Evolutionary conservation across 37 sponge, comb jelly and placozoan genomes (phyloP).

Genomic region (Chondrosia reniformis): DNA sequence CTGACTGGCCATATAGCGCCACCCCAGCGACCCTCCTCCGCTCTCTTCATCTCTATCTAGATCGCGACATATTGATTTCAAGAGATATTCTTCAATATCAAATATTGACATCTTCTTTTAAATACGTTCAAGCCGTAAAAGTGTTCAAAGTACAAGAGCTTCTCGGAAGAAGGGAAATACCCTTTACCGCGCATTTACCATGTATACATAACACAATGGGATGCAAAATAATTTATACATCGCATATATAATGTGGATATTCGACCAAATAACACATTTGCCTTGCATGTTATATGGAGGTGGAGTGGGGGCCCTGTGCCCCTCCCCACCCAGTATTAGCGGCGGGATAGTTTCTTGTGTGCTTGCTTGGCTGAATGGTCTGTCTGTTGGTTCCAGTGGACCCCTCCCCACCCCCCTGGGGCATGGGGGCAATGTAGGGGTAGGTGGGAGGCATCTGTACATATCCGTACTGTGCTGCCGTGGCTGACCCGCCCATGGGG

Average conservation of each 20-base stretch:
- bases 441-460: neutral
- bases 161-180: too few relatives aligned
- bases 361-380: neutral
- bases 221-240: neutral
- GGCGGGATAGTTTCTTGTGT: neutral
- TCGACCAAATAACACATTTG: neutral
- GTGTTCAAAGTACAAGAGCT: too few relatives aligned
- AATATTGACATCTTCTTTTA: too few relatives aligned
- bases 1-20: too few relatives aligned
- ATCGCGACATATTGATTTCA: too few relatives aligned
- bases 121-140: too few relatives aligned
- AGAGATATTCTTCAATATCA: too few relatives aligned
- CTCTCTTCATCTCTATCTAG: too few relatives aligned
- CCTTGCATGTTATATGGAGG: too few relatives aligned
- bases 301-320: conserved; percentile 2
- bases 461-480: conserved; percentile 1
- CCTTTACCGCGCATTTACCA: conserved; percentile 5
- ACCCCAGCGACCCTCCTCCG: too few relatives aligned
- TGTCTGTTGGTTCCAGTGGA: neutral
- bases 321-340: neutral
- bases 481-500: conserved; percentile 6
- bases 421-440: neutral
- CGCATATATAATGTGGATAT: neutral
- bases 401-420: neutral
- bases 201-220: neutral